phyloP scores from a whole-genome alignment of 2,888 invertebrate genomes.

The Hypena proboscidalis region DNA sequence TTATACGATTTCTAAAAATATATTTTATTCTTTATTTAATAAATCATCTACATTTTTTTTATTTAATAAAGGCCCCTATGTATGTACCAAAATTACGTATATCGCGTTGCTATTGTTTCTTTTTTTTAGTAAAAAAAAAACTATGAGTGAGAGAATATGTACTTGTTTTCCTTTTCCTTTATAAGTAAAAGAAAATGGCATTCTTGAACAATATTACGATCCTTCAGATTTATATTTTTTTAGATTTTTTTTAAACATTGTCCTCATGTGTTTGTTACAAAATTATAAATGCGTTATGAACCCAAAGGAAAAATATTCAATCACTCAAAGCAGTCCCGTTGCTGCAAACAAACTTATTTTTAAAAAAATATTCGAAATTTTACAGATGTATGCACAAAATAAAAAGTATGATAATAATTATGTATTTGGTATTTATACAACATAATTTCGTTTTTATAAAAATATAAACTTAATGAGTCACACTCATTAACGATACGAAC shows the following conservation, averaged over 20 bases:
- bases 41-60: conserved; percentile 56
- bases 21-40: conserved; percentile 60
- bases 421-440: conserved; percentile 83
- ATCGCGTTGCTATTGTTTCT: conserved; percentile 65
- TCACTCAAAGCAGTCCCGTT: conserved; percentile 53
- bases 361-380: conserved; percentile 73
- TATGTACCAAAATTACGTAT: conserved; percentile 80
- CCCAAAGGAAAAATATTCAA: conserved; percentile 39
- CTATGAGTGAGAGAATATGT: conserved; percentile 55
- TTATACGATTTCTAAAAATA: conserved; percentile 70
- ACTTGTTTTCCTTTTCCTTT: conserved; percentile 17
- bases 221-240: too few species aligned
- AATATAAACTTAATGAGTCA: conserved; percentile 70
- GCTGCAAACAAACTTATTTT: conserved; percentile 64
- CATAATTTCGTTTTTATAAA: conserved; percentile 65
- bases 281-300: too few species aligned
- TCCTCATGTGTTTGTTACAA: too few species aligned
- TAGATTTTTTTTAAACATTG: too few species aligned
- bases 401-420: conserved; percentile 62
- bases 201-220: too few species aligned
- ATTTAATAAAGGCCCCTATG: conserved; percentile 73
- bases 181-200: too few species aligned
- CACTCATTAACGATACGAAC: conserved; percentile 70
- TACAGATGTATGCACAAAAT: conserved; percentile 72
- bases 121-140: conserved; percentile 40